Percentiles rank a stretch among this genome's conserved stretches.
Conservation (phyloP, 1,140 invertebrate species). For the Tetramorium parvispinum region DNA sequence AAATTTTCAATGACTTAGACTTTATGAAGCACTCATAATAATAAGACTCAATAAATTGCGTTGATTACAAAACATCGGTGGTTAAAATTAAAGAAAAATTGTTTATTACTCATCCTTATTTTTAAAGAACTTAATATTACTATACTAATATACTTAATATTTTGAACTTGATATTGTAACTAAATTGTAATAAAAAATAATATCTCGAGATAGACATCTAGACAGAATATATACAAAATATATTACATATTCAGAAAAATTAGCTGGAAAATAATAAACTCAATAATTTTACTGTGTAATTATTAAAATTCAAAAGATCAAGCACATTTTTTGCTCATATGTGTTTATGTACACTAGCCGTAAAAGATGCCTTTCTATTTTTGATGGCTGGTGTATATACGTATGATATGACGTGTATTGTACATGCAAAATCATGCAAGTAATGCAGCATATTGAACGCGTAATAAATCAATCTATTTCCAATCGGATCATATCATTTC, state of each 20-base stretch:
- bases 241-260: not conserved
- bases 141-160: too few relatives aligned
- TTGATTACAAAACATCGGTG: not conserved
- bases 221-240: not conserved
- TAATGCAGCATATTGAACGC: slow-evolving; percentile 53
- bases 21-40: not conserved
- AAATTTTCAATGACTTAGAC: not conserved
- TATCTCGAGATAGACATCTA: not conserved
- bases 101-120: not conserved
- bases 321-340: not conserved
- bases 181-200: not conserved
- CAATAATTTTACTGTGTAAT: not conserved
- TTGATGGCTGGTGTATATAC: too few relatives aligned
- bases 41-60: not conserved
- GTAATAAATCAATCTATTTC: slow-evolving; percentile 53
- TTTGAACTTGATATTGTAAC: not conserved
- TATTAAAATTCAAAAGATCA: not conserved
- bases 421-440: slow-evolving; percentile 36
- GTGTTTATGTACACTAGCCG: not conserved
- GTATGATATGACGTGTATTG: not conserved
- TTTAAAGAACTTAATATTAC: not conserved
- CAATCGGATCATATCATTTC: slow-evolving; percentile 50
- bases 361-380: too few relatives aligned
- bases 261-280: not conserved
- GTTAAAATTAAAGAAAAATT: not conserved